Conservation (phyloP, 1,140 invertebrate species). For the Atta colombica region DNA sequence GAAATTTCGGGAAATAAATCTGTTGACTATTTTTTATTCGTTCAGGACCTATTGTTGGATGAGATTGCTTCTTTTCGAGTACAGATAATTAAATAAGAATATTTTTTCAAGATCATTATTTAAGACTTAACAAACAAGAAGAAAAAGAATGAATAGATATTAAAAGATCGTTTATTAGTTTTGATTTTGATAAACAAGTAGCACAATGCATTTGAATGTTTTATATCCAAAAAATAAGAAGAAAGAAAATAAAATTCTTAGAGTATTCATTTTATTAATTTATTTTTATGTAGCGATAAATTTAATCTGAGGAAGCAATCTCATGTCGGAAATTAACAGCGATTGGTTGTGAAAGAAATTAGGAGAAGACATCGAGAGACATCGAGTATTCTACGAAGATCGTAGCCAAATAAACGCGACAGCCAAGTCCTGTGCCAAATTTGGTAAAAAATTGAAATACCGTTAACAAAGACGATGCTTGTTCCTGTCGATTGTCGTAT, state of each 20-base stretch:
- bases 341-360: constrained; percentile 1
- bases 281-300: not conserved
- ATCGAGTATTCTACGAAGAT: constrained; percentile 10
- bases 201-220: not conserved
- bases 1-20: not conserved
- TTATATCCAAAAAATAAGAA: not conserved
- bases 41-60: not conserved
- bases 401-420: constrained; percentile 36
- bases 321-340: not conserved
- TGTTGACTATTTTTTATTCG: not conserved
- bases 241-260: not conserved
- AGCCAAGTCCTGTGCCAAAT: constrained; percentile 72
- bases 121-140: not conserved
- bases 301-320: not conserved
- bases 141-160: not conserved
- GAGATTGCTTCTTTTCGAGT: not conserved
- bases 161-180: not conserved
- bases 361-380: not conserved
- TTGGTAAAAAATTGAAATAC: constrained; percentile 46
- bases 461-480: constrained; percentile 32
- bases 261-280: constrained; percentile 4
- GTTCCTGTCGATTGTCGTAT: constrained; percentile 43
- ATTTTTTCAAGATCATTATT: not conserved
- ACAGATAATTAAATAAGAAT: constrained; percentile 2
- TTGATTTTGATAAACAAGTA: not conserved